phyloP scores from a whole-genome alignment of 1,140 invertebrate genomes.

The Hyposmocoma kahamanoa region DNA sequence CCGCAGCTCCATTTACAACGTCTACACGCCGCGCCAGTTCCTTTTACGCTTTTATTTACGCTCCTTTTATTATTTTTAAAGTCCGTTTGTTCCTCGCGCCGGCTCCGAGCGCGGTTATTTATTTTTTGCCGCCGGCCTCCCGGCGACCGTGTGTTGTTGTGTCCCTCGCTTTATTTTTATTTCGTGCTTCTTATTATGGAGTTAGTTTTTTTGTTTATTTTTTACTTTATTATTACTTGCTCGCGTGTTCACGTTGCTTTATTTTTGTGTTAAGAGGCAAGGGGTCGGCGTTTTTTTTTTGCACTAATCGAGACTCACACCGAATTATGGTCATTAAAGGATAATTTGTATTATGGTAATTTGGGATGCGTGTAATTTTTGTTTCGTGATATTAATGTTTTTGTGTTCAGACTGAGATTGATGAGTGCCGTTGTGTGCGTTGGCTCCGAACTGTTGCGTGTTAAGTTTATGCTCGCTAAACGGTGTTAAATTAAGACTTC shows the following conservation, averaged over 20 bases:
- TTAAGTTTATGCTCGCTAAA: constrained; percentile 18
- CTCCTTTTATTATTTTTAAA: constrained; percentile 73
- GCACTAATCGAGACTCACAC: constrained; percentile 66
- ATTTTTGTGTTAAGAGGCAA: constrained; percentile 70
- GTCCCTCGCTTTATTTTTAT: constrained; percentile 72
- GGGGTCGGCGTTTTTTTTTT: constrained; percentile 50
- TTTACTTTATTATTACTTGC: constrained; percentile 68
- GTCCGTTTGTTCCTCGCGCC: constrained; percentile 69
- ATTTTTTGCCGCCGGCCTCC: constrained; percentile 69
- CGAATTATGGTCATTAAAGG: constrained; percentile 73
- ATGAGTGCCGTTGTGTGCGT: constrained; percentile 31
- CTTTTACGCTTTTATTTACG: constrained; percentile 73
- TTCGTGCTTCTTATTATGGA: constrained; percentile 72
- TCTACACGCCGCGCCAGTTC: constrained; percentile 70
- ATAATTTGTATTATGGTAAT: constrained; percentile 74
- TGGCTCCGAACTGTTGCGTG: constrained; percentile 18
- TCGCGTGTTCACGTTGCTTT: constrained; percentile 66
- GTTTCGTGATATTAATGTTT: constrained; percentile 68
- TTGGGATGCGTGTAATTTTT: constrained; percentile 72
- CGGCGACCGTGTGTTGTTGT: constrained; percentile 71
- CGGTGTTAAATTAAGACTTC: constrained; percentile 4
- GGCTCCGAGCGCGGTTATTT: constrained; percentile 66
- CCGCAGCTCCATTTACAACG: constrained; percentile 71
- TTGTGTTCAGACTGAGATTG: constrained; percentile 47
- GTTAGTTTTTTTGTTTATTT: constrained; percentile 46